A percentile compares a stretch with the other conserved stretches of the same genome.
These are phyloP conservation scores for Melospiza melodia DNA, from an alignment of 2,113 vertebrate genomes.

Conservation along the genomic window DNA sequence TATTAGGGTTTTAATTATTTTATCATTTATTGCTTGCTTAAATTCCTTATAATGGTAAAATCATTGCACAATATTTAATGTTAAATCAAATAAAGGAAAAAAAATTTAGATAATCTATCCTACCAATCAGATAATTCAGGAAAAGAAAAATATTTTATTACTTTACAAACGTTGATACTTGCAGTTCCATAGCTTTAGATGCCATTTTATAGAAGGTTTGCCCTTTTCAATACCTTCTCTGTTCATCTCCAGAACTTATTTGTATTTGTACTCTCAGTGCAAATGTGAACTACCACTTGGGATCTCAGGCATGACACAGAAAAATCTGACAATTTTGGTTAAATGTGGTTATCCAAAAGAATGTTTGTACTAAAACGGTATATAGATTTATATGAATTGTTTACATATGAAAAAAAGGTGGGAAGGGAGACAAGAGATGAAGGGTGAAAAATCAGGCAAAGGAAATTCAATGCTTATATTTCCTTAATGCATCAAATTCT, in stretches of 20 bases:
- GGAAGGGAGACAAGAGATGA: background rate
- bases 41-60: background rate
- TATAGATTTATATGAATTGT: background rate
- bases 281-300: slow-evolving; percentile 50
- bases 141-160: background rate
- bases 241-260: slow-evolving; percentile 67
- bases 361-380: slow-evolving; percentile 69
- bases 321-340: slow-evolving; percentile 75
- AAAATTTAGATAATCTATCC: background rate
- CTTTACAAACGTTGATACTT: background rate
- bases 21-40: background rate
- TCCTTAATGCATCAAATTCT: background rate
- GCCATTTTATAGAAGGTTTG: slow-evolving; percentile 60
- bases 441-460: background rate
- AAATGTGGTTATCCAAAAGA: slow-evolving; percentile 69
- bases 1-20: background rate
- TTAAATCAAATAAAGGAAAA: background rate
- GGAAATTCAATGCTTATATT: background rate
- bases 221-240: slow-evolving; percentile 75
- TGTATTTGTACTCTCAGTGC: slow-evolving; percentile 51
- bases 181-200: slow-evolving; percentile 59
- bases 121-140: background rate
- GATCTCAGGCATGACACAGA: slow-evolving; percentile 70
- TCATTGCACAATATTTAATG: background rate
- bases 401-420: background rate